A percentile compares a stretch with the other conserved stretches of the same genome.
phyloP scores from a whole-genome alignment of 2,797 vertebrate genomes.

The Scolopax rusticola region DNA sequence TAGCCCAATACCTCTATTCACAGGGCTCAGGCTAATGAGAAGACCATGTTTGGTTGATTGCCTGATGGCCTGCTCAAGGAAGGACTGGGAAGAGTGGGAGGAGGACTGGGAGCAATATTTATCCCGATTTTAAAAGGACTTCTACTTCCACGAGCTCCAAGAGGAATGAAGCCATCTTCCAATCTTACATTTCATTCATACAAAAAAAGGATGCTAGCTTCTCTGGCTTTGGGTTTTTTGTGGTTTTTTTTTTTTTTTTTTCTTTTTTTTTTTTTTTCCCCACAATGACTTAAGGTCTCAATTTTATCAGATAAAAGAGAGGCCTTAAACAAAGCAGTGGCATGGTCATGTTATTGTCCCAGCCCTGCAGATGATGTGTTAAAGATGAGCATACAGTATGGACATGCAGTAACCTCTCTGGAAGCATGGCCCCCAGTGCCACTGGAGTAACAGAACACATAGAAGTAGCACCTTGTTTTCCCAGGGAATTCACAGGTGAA shows the following conservation, averaged over 20 bases:
- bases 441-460: neutral
- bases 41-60: neutral
- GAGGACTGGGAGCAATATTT: neutral
- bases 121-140: neutral
- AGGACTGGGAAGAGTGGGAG: neutral
- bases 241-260: no score
- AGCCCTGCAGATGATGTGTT: neutral
- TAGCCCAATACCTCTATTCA: neutral
- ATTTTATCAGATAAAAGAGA: neutral
- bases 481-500: neutral
- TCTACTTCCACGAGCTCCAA: neutral
- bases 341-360: no score
- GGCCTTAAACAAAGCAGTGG: neutral
- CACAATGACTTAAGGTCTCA: neutral
- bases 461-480: neutral
- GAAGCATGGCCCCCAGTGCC: rapidly evolving
- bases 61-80: neutral
- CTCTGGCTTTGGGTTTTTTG: neutral
- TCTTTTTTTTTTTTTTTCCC: neutral
- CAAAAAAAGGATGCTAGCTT: neutral
- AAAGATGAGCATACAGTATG: neutral
- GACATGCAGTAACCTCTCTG: neutral
- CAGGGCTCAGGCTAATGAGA: neutral
- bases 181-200: neutral
- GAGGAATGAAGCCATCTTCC: rapidly evolving